phyloP scores from a whole-genome alignment of 2,888 invertebrate genomes.

The Plagodis dolabraria region DNA sequence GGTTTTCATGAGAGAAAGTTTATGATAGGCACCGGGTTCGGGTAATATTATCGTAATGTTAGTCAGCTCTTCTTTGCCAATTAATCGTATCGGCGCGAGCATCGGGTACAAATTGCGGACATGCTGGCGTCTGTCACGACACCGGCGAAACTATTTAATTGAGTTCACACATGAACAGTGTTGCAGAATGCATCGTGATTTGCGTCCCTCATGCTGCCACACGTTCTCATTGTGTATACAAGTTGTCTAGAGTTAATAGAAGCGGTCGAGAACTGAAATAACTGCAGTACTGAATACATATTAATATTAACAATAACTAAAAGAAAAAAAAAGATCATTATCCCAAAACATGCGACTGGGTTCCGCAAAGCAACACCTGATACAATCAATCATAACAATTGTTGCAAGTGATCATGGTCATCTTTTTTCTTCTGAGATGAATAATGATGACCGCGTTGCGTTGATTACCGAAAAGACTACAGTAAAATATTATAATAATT shows the following conservation, averaged over 20 bases:
- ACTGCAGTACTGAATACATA: background rate
- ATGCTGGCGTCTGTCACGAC: constrained; percentile 48
- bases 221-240: constrained; percentile 2
- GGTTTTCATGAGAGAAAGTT: constrained; percentile 48
- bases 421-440: background rate
- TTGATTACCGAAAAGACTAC: constrained; percentile 8
- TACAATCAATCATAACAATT: background rate
- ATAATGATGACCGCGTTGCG: constrained; percentile 2
- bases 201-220: constrained; percentile 10
- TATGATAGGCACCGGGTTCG: constrained; percentile 39
- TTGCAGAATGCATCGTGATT: constrained; percentile 58
- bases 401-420: background rate
- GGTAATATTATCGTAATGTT: constrained; percentile 42
- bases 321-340: no score
- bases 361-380: background rate
- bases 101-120: constrained; percentile 55
- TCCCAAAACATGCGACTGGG: no score
- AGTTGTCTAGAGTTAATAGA: no score
- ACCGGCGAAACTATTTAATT: constrained; percentile 66
- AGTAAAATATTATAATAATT: constrained; percentile 10
- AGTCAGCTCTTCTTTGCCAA: constrained; percentile 48
- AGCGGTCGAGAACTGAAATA: no score
- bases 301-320: background rate
- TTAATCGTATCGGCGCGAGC: constrained; percentile 52
- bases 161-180: constrained; percentile 71